Percentiles rank a stretch among this genome's conserved stretches.
phyloP scores from a whole-genome alignment of 2,888 invertebrate genomes.

The Rhingia campestris region DNA sequence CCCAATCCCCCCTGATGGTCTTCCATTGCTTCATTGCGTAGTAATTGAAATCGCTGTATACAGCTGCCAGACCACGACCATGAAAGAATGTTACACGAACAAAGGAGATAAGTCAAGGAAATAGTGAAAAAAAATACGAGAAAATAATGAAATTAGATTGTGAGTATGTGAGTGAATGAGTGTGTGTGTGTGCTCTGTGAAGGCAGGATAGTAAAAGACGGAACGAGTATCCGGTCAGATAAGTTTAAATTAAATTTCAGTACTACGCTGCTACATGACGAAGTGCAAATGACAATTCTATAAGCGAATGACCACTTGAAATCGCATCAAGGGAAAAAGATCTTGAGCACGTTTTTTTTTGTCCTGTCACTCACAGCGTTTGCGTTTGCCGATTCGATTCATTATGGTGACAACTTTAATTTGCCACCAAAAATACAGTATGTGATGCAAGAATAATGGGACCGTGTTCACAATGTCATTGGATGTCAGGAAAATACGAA shows the following conservation, averaged over 20 bases:
- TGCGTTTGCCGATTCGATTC: slow-evolving; percentile 5
- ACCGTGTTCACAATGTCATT: too few relatives aligned
- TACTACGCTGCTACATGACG: background rate
- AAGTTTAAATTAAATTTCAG: slow-evolving; percentile 41
- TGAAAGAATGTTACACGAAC: background rate
- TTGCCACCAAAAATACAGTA: background rate
- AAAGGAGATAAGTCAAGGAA: background rate
- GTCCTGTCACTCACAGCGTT: background rate
- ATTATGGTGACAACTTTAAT: background rate
- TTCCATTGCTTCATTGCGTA: background rate
- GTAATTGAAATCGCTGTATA: background rate
- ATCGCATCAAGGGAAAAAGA: slow-evolving; percentile 15
- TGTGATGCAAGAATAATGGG: background rate
- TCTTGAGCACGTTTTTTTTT: slow-evolving; percentile 7
- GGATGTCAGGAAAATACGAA: too few relatives aligned
- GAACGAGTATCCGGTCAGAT: slow-evolving; percentile 8
- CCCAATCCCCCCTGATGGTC: background rate
- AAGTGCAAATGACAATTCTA: slow-evolving; percentile 49
- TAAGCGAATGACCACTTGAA: slow-evolving; percentile 39
- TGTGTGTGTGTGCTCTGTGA: background rate
- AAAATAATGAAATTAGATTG: slow-evolving; percentile 14
- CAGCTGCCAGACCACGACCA: slow-evolving; percentile 2
- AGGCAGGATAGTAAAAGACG: background rate
- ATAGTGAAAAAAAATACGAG: background rate
- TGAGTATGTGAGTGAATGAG: background rate